Evolutionary conservation across 1,140 invertebrate genomes (phyloP), one percentile per base, ranked within the genome.

Genomic region (Bombus waltoni): DNA sequence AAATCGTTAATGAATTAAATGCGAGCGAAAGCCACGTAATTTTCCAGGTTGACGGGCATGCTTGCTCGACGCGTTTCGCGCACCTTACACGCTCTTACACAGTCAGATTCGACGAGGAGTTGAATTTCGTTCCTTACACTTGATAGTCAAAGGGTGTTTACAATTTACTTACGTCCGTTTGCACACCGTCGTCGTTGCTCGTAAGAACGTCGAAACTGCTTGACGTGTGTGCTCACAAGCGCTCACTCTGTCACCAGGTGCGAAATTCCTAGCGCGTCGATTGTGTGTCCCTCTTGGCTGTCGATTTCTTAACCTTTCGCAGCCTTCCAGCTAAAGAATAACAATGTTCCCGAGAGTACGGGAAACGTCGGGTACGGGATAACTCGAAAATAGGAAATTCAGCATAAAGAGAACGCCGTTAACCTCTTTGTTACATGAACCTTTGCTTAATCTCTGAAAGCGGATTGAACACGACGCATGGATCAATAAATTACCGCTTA

Each of bases 101-200:
- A 28, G 59, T 42, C 15, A 57, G 75, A 65, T 83, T 71, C 57
- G 40, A 72, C 79, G 53, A 57, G 25, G n/a, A 83, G 71, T 57
- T 71, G 42, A 81, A 85, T 85, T 85, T 85, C 72, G 35, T 59
- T 85, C 76, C 77, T 87, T 85, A 85, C 86, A 87, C 75, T 77
- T 18, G 72, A 70, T 77, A 81, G 75, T 87, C 86, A 87, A 87
- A 87, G 86, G 72, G 6, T 87, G 86, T 87, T 87, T 85, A 81
- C 86, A 85, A 74, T 87, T 85, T 85, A 32, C 83, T 87, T 85
- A 81, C 83, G 76, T 75, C 81, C 59, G 86, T 84, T 87, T 87
- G 75, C 62, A 47, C 38, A 74, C 13, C 77, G 74, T 47, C 85
- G 59, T 35, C 62, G 79, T 57, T 59, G 65, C 70, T 59, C 68